Evolutionary conservation across 2,888 invertebrate genomes (phyloP), one percentile per base, ranked within the genome.

Genomic region (Azorinus chamasolen): DNA sequence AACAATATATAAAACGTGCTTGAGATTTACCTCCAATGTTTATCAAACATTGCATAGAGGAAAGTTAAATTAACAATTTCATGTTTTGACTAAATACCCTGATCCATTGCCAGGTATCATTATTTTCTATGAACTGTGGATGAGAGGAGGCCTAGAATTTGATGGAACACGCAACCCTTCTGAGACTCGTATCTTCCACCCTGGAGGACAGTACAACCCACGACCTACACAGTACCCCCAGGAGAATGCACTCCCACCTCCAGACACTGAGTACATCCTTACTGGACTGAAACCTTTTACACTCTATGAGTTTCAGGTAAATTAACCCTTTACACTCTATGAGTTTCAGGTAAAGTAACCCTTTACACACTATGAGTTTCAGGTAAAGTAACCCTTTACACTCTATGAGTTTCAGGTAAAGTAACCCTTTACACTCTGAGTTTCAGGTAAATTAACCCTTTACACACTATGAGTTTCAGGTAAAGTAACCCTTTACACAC

Each of bases 101-200:
- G n/a, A 41, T 41, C 14, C 10, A n/a, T n/a, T 32, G 79, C 18
- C 79, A 93, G 93, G 93, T 32, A 87, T 93, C n/a, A 92, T 93
- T 20, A 92, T 89, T 41, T 91, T 87, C 75, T 93, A 92, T 80
- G 92, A 93, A 74, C 79, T 93, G 57, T 93, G 92, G 92, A 90
- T 92, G 85, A 77, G 90, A 62, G 91, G 91, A 2, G 41, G 72
- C 6, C 59, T 77, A 14, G 82, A 78, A 10, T 32, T 79, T 14
- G 83, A 85, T 63, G 89, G 88, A 14, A 73, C 63, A 12, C 72
- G 86, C 32, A 70, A 84, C 45, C 88, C 89, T 1, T 58, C 76
- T 14, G 83, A 81, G 10, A 84, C 63, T 0, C 83, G 91, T 43
- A 87, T 92, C 55, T 93, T 90, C 54, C 84, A 89, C 46, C 90